Evolutionary conservation across 2,113 vertebrate genomes (phyloP), one percentile per base, ranked within the genome.

Genomic region (Meleagris gallopavo): DNA sequence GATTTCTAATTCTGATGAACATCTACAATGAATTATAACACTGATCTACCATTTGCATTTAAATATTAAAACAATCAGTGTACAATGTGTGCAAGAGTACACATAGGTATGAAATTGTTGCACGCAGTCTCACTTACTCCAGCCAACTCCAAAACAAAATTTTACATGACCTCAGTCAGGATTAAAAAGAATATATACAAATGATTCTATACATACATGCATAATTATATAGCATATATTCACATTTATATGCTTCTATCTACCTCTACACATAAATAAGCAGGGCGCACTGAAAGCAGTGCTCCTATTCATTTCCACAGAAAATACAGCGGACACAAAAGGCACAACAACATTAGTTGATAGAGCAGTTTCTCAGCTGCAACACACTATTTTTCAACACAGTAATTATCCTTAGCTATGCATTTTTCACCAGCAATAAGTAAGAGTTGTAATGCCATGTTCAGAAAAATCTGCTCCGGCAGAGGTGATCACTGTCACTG

Each of bases 1-100:
- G 91, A 9, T 86, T 97, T 94, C 52, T 61, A 74, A 41, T 89
- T 91, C 34, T 95, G 69, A 89, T 85, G 83, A 52, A 29, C 50
- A 27, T 54, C 34, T 72, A 89, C 60, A 92, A 13, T 79, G 90
- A 86, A 76, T 48, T 79, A 60, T 58, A 66, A 32, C 20, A 18
- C 32, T 72, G 55, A 55, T 45, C 46, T 79, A 18, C 55, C 52
- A 14, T 91, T 83, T 91, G 38, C 25, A 88, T 67, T 55, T 83
- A 34, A 96, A 57, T 73, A 73, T 27, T 88, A 61, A 87, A 93
- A 41, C 17, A 62, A 29, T 64, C 65, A 88, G 48, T 25, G 22
- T 36, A 24, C 7, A 77, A 43, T 16, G 9, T 61, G 25, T 55
- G 90, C 86, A 45, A 75, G 16, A 14, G 22, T 24, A 11, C 58